Evolutionary conservation across 1,140 invertebrate genomes (phyloP).

Genomic region (Ostrea edulis): DNA sequence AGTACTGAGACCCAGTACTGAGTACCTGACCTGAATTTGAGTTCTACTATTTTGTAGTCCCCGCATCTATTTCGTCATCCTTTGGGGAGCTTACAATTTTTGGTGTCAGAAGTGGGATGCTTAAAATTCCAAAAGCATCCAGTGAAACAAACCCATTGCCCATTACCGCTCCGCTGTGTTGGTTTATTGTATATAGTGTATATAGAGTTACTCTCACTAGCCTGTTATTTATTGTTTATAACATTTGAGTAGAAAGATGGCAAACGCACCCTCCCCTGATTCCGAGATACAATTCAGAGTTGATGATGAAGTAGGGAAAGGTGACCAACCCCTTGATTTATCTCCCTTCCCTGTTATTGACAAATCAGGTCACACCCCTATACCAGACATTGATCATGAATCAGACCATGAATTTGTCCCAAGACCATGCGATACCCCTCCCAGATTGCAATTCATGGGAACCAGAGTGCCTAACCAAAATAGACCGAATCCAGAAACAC

Average conservation of each 20-base stretch:
- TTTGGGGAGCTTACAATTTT: too few species aligned
- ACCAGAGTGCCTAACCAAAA: not conserved
- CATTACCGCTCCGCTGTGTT: not conserved
- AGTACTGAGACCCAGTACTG: too few species aligned
- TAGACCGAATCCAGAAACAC: not conserved
- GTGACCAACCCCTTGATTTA: not conserved
- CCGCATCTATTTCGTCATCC: too few species aligned
- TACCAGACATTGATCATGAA: not conserved
- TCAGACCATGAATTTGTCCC: too few species aligned
- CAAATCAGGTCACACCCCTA: not conserved
- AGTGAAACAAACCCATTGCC: not conserved
- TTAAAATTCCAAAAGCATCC: constrained; percentile 1
- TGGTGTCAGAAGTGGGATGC: constrained; percentile 44
- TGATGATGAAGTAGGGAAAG: not conserved
- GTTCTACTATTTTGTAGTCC: too few species aligned
- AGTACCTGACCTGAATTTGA: too few species aligned
- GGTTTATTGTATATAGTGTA: not conserved
- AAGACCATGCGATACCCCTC: not conserved
- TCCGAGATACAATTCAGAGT: not conserved
- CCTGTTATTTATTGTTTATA: not conserved
- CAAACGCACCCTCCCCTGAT: not conserved
- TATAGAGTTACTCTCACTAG: not conserved
- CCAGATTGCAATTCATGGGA: not conserved
- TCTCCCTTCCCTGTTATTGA: not conserved
- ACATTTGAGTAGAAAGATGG: not conserved